phyloP scores from a whole-genome alignment of 2,797 vertebrate species.

The Cyprinella venusta region DNA sequence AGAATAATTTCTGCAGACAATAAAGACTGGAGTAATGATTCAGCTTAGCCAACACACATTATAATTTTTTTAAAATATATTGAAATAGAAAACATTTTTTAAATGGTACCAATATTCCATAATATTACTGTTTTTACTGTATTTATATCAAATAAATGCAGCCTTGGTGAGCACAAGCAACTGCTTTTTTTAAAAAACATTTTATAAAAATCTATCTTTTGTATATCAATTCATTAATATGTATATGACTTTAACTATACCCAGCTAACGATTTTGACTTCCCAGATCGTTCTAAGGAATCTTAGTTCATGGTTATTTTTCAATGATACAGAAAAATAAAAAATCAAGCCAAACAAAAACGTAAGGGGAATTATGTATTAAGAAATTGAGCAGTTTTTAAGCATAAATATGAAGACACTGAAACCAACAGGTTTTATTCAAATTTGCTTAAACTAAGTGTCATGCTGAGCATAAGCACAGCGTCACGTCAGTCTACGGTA shows the following conservation, averaged over 20 bases:
- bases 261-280: not conserved
- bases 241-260: not conserved
- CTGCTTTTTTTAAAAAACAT: not conserved
- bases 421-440: not conserved
- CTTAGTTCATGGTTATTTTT: not conserved
- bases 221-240: not conserved
- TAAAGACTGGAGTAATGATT: not conserved
- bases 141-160: not conserved
- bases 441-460: not conserved
- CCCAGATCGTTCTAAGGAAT: not conserved
- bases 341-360: not conserved
- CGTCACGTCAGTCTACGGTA: not conserved
- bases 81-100: not conserved
- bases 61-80: not conserved
- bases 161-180: not conserved
- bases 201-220: no score
- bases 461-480: constrained; percentile 16
- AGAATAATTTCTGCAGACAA: not conserved
- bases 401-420: not conserved
- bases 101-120: not conserved
- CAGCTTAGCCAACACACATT: not conserved
- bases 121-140: not conserved
- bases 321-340: not conserved
- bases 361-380: not conserved
- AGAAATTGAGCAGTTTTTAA: not conserved